These are phyloP conservation scores for Coilia nasus DNA, from an alignment of 2,797 vertebrate genomes.

Conservation along the genomic window DNA sequence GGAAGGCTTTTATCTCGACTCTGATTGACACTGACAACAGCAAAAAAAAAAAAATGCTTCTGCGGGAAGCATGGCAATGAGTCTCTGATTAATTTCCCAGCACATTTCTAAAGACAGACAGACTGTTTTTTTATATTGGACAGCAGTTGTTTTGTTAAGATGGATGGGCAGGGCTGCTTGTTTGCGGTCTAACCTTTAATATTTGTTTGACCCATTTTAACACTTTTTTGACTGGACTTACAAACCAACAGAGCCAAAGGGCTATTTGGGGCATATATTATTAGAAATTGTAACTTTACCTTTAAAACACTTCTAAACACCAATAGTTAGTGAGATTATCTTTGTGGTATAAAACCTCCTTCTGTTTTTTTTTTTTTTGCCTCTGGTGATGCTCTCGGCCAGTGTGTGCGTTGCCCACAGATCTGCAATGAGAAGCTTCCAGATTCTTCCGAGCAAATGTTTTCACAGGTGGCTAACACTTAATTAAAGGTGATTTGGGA, in stretches of 20 bases:
- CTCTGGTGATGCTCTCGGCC: background rate
- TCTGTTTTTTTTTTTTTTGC: too few species aligned
- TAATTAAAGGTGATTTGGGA: background rate
- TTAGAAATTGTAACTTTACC: too few species aligned
- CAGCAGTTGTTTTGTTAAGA: background rate
- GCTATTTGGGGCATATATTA: too few species aligned
- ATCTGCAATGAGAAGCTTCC: background rate
- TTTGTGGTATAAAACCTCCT: background rate
- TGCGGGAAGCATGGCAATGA: constrained; percentile 8
- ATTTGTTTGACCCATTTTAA: background rate
- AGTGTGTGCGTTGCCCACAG: background rate
- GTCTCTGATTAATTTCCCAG: constrained; percentile 4
- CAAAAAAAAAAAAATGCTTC: background rate
- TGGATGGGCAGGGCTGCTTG: background rate
- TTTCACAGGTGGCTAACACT: background rate
- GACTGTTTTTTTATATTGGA: background rate
- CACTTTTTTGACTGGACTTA: too few species aligned
- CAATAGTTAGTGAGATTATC: too few species aligned
- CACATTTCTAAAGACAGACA: constrained; percentile 7
- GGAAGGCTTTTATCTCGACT: constrained; percentile 3
- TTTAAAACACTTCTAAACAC: too few species aligned
- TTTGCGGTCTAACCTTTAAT: background rate
- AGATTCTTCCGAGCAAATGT: background rate
- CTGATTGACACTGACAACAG: constrained; percentile 18
- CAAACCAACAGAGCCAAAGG: too few species aligned